A percentile compares a stretch with the other conserved stretches of the same genome.
Conservation (phyloP, 2,797 vertebrate genomes). For the Adrianichthys oophorus region DNA sequence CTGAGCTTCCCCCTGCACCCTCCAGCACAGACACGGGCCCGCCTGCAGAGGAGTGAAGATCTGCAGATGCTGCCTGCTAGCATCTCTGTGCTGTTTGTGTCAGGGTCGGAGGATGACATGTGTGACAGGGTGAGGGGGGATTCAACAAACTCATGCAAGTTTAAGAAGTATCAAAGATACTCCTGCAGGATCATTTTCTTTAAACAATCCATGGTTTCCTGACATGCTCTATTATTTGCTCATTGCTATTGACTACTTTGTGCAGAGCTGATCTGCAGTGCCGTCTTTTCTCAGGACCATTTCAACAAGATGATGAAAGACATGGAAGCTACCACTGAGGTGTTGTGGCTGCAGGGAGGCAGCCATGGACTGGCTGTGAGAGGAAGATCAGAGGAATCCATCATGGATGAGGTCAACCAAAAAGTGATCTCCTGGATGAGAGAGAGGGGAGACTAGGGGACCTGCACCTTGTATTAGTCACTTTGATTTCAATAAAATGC, state of each 20-base stretch:
- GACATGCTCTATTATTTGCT: no score
- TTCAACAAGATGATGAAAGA: constrained; percentile 77
- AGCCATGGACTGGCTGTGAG: constrained; percentile 87
- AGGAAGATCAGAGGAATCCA: constrained; percentile 79
- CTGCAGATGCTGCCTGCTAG: constrained; percentile 75
- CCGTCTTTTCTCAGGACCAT: constrained; percentile 72
- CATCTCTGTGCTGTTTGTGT: constrained; percentile 87
- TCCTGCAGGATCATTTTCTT: no score
- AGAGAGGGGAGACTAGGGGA: constrained; percentile 47
- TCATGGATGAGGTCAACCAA: constrained; percentile 86
- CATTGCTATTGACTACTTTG: no score
- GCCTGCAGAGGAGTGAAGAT: constrained; percentile 84
- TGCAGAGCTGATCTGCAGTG: not conserved
- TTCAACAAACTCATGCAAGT: no score
- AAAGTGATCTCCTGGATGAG: constrained; percentile 83
- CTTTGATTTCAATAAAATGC: constrained; percentile 26
- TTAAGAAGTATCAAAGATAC: no score
- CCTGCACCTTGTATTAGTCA: no score
- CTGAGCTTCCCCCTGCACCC: constrained; percentile 91
- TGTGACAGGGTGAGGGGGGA: constrained; percentile 83
- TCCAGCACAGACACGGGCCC: constrained; percentile 79
- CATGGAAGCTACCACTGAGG: constrained; percentile 81
- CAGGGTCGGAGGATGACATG: constrained; percentile 89
- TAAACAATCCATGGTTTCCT: no score
- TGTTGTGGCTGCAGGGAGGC: constrained; percentile 87